Evolutionary conservation across 2,888 invertebrate genomes (phyloP).

Genomic region (Mayetiola destructor): DNA sequence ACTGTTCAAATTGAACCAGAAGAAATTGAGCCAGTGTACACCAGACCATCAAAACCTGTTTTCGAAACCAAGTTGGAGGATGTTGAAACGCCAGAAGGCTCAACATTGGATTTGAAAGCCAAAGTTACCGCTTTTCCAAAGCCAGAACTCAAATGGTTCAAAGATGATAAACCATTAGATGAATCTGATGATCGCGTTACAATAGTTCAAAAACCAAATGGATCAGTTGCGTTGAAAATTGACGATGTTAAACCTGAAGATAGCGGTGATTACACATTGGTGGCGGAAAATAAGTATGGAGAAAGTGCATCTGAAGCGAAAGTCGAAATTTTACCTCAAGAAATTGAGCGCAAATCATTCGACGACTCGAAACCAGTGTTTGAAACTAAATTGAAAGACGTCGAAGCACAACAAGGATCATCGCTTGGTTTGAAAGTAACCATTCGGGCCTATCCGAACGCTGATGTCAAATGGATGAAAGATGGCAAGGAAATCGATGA

Average conservation of each 20-base stretch:
- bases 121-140: not conserved
- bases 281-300: constrained; percentile 74
- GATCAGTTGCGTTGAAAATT: not conserved
- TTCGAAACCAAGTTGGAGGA: not conserved
- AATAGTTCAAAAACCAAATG: not conserved
- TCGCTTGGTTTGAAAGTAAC: too few species aligned
- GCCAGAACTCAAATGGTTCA: constrained; percentile 64
- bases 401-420: too few species aligned
- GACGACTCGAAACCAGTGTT: constrained; percentile 63
- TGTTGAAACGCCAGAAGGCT: not conserved
- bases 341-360: constrained; percentile 66
- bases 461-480: too few species aligned
- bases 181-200: constrained; percentile 21
- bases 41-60: not conserved
- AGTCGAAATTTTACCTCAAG: constrained; percentile 77
- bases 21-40: not conserved
- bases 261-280: constrained; percentile 79
- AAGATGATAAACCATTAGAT: constrained; percentile 52
- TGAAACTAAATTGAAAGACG: constrained; percentile 57
- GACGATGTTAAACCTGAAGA: constrained; percentile 37
- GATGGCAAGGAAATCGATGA: not conserved
- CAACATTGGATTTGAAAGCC: not conserved
- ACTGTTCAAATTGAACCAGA: constrained; percentile 43
- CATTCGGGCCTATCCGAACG: too few species aligned
- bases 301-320: constrained; percentile 79